Conservation (phyloP, 2,888 invertebrate genomes). For the Spodoptera littoralis region DNA sequence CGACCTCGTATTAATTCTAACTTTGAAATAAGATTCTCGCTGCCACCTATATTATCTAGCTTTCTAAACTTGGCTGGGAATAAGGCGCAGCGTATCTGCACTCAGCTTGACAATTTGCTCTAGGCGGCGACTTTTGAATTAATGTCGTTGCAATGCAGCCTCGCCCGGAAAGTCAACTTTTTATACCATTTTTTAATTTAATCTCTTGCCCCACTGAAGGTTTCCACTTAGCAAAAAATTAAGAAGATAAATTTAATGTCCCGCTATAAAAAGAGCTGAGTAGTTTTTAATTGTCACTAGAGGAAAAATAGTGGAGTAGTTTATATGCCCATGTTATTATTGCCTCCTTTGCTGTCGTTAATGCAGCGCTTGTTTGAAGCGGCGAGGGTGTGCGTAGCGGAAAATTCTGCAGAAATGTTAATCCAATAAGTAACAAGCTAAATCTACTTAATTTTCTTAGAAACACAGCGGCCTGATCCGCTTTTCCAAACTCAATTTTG, state of each 20-base stretch:
- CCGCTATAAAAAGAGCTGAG: slow-evolving; percentile 50
- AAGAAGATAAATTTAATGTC: slow-evolving; percentile 58
- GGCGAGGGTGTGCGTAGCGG: slow-evolving; percentile 17
- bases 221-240: slow-evolving; percentile 54
- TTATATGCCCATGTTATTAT: slow-evolving; percentile 27
- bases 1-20: slow-evolving; percentile 39
- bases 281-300: slow-evolving; percentile 53
- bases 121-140: slow-evolving; percentile 66
- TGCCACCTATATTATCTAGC: slow-evolving; percentile 43
- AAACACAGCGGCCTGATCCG: slow-evolving; percentile 53
- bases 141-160: slow-evolving; percentile 64
- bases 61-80: slow-evolving; percentile 54
- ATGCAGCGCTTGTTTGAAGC: slow-evolving; percentile 23
- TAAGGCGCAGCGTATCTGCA: slow-evolving; percentile 50
- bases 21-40: slow-evolving; percentile 29
- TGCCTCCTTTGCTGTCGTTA: slow-evolving; percentile 13
- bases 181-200: slow-evolving; percentile 63
- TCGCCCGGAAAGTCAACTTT: slow-evolving; percentile 58
- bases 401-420: slow-evolving; percentile 36
- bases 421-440: slow-evolving; percentile 49
- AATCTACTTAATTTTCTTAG: slow-evolving; percentile 50
- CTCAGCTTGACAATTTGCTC: slow-evolving; percentile 62
- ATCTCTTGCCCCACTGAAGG: slow-evolving; percentile 57
- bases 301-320: slow-evolving; percentile 27
- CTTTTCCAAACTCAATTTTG: slow-evolving; percentile 63